A percentile compares a stretch with the other conserved stretches of the same genome.
Conservation (phyloP, 2,888 invertebrate species). For the Rotaria magnacalcarata region DNA sequence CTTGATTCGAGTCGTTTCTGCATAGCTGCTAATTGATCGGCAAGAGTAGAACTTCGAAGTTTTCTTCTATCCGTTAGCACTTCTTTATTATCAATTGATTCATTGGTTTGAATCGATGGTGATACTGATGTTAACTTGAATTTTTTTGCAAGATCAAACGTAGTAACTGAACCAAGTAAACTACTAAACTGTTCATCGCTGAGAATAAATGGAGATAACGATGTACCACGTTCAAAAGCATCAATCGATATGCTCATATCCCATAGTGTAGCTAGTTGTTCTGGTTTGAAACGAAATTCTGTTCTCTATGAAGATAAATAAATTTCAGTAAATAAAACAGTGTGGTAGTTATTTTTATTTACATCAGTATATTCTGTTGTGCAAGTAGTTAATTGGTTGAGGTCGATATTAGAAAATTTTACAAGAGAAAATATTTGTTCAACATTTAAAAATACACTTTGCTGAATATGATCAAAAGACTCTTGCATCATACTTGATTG, state of each 20-base stretch:
- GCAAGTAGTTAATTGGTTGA: neutral
- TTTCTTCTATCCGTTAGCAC: neutral
- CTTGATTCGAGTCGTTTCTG: neutral
- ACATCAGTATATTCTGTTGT: neutral
- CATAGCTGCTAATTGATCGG: neutral
- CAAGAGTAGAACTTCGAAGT: neutral
- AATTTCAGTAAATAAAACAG: neutral
- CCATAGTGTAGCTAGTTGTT: neutral
- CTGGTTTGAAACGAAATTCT: neutral
- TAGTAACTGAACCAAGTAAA: neutral
- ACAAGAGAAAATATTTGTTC: neutral
- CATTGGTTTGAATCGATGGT: neutral
- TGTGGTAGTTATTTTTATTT: neutral
- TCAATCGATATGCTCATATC: neutral
- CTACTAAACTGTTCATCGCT: neutral
- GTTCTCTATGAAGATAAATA: neutral
- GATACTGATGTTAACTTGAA: neutral
- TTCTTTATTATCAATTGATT: neutral
- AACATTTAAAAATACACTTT: neutral
- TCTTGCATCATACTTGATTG: neutral
- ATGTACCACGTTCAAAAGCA: neutral
- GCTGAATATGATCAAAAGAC: neutral
- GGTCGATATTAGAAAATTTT: neutral
- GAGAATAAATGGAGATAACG: neutral
- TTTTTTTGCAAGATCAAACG: neutral